Evolutionary conservation across 2,888 invertebrate genomes (phyloP).

Genomic region (Nymphalis polychloros): DNA sequence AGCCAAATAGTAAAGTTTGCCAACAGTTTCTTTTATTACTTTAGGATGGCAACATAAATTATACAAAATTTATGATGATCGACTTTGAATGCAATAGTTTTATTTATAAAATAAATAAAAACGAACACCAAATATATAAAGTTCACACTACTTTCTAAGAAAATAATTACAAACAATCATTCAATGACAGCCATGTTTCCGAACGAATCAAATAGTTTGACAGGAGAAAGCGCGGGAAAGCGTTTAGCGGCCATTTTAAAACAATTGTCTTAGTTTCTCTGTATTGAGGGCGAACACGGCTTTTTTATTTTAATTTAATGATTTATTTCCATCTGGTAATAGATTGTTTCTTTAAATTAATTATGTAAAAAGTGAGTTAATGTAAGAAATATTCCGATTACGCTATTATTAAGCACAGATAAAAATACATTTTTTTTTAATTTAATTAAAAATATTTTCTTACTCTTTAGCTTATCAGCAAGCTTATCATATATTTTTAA

Average conservation of each 20-base stretch:
- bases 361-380: neutral
- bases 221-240: constrained; percentile 16
- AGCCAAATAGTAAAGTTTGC: no score
- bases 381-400: no score
- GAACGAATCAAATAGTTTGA: constrained; percentile 13
- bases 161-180: neutral
- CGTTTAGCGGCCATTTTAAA: constrained; percentile 14
- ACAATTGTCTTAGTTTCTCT: constrained; percentile 15
- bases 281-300: neutral
- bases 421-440: no score
- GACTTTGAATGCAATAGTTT: no score
- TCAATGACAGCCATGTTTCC: constrained; percentile 3
- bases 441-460: no score
- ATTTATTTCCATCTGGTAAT: constrained; percentile 3
- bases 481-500: no score
- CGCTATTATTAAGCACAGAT: no score
- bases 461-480: no score
- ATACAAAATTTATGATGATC: no score
- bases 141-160: neutral
- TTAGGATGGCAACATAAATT: no score
- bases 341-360: constrained; percentile 13
- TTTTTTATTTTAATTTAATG: constrained; percentile 14
- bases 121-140: neutral
- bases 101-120: no score
- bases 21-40: no score